Percentiles rank a stretch among this genome's conserved stretches.
Conservation (phyloP, 2,797 vertebrate genomes). For the Okamejei kenojei region DNA sequence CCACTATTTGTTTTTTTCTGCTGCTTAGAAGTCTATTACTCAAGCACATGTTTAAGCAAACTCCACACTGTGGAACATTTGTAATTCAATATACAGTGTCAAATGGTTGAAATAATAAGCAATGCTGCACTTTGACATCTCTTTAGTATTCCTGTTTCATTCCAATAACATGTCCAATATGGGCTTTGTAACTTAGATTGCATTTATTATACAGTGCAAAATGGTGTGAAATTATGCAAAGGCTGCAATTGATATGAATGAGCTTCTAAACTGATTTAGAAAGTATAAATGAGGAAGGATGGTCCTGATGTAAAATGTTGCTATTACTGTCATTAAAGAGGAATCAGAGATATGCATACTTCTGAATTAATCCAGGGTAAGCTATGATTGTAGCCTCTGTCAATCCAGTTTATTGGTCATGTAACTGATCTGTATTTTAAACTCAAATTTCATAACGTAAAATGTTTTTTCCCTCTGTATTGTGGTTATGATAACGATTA, state of each 20-base stretch:
- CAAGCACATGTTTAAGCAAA: conserved; percentile 36
- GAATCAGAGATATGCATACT: not conserved
- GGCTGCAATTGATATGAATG: conserved; percentile 10
- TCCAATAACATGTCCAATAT: not conserved
- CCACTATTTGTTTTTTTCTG: not conserved
- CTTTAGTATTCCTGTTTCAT: conserved; percentile 23
- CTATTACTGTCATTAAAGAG: conserved; percentile 3
- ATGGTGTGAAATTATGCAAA: conserved; percentile 37
- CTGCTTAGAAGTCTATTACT: conserved; percentile 29
- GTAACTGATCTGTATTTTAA: conserved; percentile 19
- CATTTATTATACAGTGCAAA: conserved; percentile 34
- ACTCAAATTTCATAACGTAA: not conserved
- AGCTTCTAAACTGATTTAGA: conserved; percentile 30
- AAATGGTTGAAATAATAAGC: not conserved
- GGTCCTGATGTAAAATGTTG: not conserved
- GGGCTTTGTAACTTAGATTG: conserved; percentile 29
- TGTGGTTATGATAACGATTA: not conserved
- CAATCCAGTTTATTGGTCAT: not conserved
- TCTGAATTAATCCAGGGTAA: conserved; percentile 4
- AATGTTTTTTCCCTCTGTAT: not conserved
- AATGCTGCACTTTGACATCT: conserved; percentile 8
- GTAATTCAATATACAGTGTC: conserved; percentile 37
- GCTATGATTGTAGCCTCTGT: not conserved
- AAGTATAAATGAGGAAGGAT: conserved; percentile 35
- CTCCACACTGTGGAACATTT: conserved; percentile 7